Evolutionary conservation across 92 coral and sea anemone species (phyloP).

Genomic region (Epizoanthus fatuus): DNA sequence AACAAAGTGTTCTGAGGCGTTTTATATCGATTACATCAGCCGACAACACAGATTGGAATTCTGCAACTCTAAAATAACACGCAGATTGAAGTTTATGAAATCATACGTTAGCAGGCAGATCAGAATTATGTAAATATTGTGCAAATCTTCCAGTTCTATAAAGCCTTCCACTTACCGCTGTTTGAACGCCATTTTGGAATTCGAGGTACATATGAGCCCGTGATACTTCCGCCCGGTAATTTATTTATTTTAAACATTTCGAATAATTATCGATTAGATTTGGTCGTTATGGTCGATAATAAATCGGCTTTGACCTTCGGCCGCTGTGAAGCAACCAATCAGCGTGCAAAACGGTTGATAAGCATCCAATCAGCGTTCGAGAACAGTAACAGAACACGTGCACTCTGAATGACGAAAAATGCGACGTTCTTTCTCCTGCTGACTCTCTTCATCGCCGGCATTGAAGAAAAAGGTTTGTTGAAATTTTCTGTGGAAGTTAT

Average conservation of each 20-base stretch:
- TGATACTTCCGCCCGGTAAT: slow-evolving; percentile 40
- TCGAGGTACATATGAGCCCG: slow-evolving; percentile 49
- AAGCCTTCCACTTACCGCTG: slow-evolving; percentile 66
- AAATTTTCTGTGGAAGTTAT: too few relatives aligned
- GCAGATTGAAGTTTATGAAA: background rate
- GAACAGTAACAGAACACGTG: slow-evolving; percentile 41
- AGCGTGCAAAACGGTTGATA: background rate
- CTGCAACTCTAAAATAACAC: slow-evolving; percentile 77
- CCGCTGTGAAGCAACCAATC: slow-evolving; percentile 18
- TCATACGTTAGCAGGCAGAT: background rate
- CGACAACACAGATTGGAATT: slow-evolving; percentile 79
- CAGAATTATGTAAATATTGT: background rate
- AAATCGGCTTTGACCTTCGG: background rate
- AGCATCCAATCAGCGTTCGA: slow-evolving; percentile 26
- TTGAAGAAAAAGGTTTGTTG: background rate
- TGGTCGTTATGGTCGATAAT: background rate
- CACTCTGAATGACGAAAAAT: background rate
- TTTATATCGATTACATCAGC: slow-evolving; percentile 79
- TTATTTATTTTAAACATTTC: background rate
- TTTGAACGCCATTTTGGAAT: slow-evolving; percentile 93
- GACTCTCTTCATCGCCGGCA: too few relatives aligned
- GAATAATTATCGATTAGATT: background rate
- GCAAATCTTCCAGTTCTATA: background rate
- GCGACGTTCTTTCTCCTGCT: background rate
- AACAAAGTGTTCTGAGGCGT: slow-evolving; percentile 82